Percentiles rank a stretch among this genome's conserved stretches.
Conservation (phyloP, 2,113 vertebrate genomes). For the Sphyrna mokarran region DNA sequence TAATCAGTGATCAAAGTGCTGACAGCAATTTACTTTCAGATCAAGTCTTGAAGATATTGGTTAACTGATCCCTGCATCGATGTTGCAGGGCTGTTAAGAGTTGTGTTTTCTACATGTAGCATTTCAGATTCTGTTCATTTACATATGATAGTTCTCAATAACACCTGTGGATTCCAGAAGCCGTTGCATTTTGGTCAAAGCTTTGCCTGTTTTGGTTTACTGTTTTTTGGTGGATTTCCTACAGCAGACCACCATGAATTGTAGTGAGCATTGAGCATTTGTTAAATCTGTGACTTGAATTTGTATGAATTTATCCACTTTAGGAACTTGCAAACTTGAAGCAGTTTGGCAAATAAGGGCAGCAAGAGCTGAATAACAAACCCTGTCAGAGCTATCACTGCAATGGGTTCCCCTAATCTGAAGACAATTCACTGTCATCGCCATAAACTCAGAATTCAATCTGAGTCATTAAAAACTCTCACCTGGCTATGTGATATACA, state of each 20-base stretch:
- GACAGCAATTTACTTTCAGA: neutral
- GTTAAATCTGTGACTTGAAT: neutral
- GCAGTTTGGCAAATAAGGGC: neutral
- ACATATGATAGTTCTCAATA: neutral
- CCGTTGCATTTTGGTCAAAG: neutral
- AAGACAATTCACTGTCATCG: neutral
- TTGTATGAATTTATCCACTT: neutral
- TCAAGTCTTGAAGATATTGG: neutral
- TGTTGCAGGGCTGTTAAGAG: neutral
- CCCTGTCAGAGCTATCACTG: neutral
- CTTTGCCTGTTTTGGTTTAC: neutral
- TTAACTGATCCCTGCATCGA: neutral
- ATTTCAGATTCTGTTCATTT: neutral
- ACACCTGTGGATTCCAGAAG: neutral
- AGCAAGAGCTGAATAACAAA: neutral
- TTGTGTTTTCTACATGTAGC: neutral
- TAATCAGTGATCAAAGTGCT: constrained; percentile 9
- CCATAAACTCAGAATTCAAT: neutral
- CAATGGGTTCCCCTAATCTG: neutral
- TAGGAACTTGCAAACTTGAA: neutral
- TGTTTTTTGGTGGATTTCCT: neutral
- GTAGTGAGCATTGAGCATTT: neutral
- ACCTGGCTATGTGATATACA: neutral
- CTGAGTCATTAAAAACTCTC: neutral
- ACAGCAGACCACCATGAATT: neutral